Evolutionary conservation across 2,113 vertebrate species (phyloP), one percentile per base, ranked within the genome.

Genomic region (Ammospiza caudacuta): DNA sequence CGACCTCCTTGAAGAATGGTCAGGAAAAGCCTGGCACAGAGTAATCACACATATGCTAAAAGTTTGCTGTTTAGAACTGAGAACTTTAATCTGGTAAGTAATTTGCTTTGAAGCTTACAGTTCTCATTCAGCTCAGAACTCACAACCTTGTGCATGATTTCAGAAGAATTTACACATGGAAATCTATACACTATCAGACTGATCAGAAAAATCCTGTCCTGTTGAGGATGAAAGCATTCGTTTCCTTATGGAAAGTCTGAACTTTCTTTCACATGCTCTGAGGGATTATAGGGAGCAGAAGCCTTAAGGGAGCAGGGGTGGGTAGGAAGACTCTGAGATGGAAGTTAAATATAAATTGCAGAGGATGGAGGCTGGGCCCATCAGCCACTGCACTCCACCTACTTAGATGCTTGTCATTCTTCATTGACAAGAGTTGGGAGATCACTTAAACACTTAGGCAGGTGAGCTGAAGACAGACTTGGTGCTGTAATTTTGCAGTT

Each of bases 61-160:
- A 59, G 70, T 83, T 87, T 94, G 46, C 29, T 9, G 64, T 91
- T 85, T 49, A 79, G 51, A 91, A 87, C 49, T 49, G 72, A 57
- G 64, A 88, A 58, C 72, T 91, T 96, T 96, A 91, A 95, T 94
- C 93, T 87, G 66, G 31, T 51, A 59, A 86, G 75, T 83, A 77
- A 84, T 95, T 95, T 92, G 39, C 96, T 96, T 96, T 96, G 95
- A 96, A 92, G 95, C 95, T 96, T 89, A 87, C 52, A 20, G n/a
- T 64, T 89, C 80, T 87, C 18, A 13, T 39, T 87, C 46, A 8
- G 39, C 87, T 87, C 49, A 91, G 66, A 94, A 73, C 66, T 85
- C 52, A n/a, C 31, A 74, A 14, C 33, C 37, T 86, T 90, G 59
- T 90, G 77, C 19, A 9, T 68, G 77, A 87, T 92, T 94, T 88